Evolutionary conservation across 2,888 invertebrate genomes (phyloP).

Genomic region (Tenodera sinensis): DNA sequence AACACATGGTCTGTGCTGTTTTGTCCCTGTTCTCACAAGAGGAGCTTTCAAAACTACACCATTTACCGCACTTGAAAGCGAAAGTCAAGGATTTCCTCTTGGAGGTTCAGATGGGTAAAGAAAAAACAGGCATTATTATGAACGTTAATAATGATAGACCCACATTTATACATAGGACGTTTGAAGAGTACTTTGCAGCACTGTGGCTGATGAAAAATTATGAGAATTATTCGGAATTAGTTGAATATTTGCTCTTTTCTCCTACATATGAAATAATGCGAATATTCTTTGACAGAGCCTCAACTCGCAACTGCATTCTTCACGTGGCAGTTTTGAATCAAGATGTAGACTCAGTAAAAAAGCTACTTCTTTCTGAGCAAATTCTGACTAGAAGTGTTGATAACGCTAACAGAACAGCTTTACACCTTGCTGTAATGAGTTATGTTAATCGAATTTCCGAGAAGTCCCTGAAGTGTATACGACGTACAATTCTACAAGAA

Average conservation of each 20-base stretch:
- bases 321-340: conserved; percentile 9
- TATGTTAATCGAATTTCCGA: neutral
- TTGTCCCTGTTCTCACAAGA: neutral
- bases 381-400: neutral
- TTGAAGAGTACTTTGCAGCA: conserved; percentile 26
- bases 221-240: neutral
- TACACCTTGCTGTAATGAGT: conserved; percentile 1
- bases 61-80: no score
- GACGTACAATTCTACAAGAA: neutral
- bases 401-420: neutral
- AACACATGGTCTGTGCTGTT: conserved; percentile 13
- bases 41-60: neutral
- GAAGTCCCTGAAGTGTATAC: neutral
- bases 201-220: conserved; percentile 14
- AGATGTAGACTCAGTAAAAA: neutral
- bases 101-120: conserved; percentile 4
- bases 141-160: conserved; percentile 9
- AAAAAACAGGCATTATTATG: conserved; percentile 20
- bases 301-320: conserved; percentile 4
- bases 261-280: conserved; percentile 6
- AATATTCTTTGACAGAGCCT: conserved; percentile 16
- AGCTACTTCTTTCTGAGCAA: neutral
- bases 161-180: conserved; percentile 22
- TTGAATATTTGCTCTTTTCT: conserved; percentile 7
- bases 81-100: neutral